Conservation (phyloP, 2,888 invertebrate genomes). For the Minunthozetes semirufus region DNA sequence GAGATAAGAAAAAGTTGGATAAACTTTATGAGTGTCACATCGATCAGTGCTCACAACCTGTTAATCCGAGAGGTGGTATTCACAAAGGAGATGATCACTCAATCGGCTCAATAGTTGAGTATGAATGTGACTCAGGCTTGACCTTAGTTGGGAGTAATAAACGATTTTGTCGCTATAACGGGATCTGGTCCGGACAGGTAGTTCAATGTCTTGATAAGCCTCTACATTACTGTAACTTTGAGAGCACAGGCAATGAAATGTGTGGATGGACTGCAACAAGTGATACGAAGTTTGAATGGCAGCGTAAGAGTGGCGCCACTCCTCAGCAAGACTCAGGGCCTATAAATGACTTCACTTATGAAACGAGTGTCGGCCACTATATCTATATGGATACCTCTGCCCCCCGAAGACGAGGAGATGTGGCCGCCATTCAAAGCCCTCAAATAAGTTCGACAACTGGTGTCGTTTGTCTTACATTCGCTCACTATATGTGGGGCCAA, state of each 20-base stretch:
- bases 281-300: neutral
- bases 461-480: slow-evolving; percentile 1
- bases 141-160: slow-evolving; percentile 16
- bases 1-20: slow-evolving; percentile 29
- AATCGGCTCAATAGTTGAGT: slow-evolving; percentile 9
- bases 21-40: slow-evolving; percentile 19
- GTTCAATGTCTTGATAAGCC: neutral
- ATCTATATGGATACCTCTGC: slow-evolving; percentile 17
- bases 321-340: slow-evolving; percentile 21
- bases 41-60: neutral
- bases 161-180: slow-evolving; percentile 15
- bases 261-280: slow-evolving; percentile 23
- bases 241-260: neutral
- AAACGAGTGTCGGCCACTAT: slow-evolving; percentile 6
- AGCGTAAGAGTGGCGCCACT: neutral
- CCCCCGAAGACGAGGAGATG: neutral
- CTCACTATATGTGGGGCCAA: slow-evolving; percentile 31
- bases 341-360: slow-evolving; percentile 24
- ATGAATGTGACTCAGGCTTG: slow-evolving; percentile 5
- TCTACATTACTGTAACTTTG: slow-evolving; percentile 27
- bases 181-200: slow-evolving; percentile 25
- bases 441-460: neutral
- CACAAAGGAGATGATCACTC: neutral
- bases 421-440: neutral
- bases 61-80: neutral